Percentiles rank a stretch among this genome's conserved stretches.
Conservation (phyloP, 64 coral and sea anemone species). For the Trachythela sp. region DNA sequence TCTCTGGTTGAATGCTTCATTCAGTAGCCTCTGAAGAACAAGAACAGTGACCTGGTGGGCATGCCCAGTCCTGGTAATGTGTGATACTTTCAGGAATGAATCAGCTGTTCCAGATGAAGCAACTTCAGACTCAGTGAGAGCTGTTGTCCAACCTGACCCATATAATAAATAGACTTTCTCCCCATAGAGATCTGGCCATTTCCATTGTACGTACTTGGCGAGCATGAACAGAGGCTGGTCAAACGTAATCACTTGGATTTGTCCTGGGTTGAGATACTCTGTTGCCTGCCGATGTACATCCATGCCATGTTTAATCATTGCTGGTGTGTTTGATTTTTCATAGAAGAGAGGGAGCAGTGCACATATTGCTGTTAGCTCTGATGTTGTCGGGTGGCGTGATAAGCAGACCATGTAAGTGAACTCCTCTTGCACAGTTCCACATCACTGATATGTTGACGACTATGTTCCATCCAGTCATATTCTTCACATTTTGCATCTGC, state of each 20-base stretch:
- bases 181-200: slow-evolving; percentile 43
- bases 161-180: slow-evolving; percentile 36
- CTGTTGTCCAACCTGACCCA: slow-evolving; percentile 54
- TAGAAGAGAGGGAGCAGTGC: slow-evolving; percentile 56
- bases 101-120: too few relatives aligned
- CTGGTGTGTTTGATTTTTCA: slow-evolving; percentile 54
- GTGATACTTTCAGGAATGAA: background rate
- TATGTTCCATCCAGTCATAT: slow-evolving; percentile 19
- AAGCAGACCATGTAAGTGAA: slow-evolving; percentile 40
- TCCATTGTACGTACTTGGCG: slow-evolving; percentile 50
- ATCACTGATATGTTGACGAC: background rate
- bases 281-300: slow-evolving; percentile 30
- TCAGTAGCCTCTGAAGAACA: slow-evolving; percentile 36
- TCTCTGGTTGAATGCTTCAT: slow-evolving; percentile 50
- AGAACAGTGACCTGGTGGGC: slow-evolving; percentile 55
- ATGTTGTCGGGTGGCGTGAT: slow-evolving; percentile 30
- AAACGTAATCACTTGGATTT: too few relatives aligned
- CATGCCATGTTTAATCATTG: slow-evolving; percentile 63
- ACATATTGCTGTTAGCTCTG: slow-evolving; percentile 36
- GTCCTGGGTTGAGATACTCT: slow-evolving; percentile 43
- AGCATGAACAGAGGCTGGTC: slow-evolving; percentile 52
- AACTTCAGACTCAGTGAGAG: slow-evolving; percentile 61
- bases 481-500: slow-evolving; percentile 14
- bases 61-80: slow-evolving; percentile 6
- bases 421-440: background rate